Percentiles rank a stretch among this genome's conserved stretches.
Evolutionary conservation across 2,113 vertebrate species (phyloP).

Genomic region (Cavia porcellus): DNA sequence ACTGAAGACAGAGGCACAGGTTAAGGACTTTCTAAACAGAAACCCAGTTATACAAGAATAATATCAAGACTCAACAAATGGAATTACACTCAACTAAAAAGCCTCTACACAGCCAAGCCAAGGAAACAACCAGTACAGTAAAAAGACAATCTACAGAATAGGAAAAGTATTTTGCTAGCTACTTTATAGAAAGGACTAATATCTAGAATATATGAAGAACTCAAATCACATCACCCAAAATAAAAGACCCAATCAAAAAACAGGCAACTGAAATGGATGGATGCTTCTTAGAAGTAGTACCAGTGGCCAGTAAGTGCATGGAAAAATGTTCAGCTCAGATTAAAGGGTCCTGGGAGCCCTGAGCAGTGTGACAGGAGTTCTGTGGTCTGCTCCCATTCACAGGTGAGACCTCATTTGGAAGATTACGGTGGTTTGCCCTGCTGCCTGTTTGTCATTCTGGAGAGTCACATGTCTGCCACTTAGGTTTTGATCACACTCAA

Average conservation of each 20-base stretch:
- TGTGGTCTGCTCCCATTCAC: neutral
- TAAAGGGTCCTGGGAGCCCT: accelerated
- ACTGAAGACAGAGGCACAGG: neutral
- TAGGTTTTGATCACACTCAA: slow-evolving; percentile 36
- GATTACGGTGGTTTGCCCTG: neutral
- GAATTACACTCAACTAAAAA: neutral
- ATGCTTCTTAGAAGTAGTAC: neutral
- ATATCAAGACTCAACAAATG: neutral
- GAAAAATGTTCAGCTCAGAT: neutral
- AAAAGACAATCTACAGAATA: neutral
- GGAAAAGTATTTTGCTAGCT: neutral
- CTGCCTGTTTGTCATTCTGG: neutral
- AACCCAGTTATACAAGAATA: neutral
- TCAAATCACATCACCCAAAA: neutral
- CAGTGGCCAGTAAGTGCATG: neutral
- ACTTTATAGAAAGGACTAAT: neutral
- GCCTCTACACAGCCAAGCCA: neutral
- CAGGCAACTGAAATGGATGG: neutral
- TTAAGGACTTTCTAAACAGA: neutral
- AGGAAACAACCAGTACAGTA: neutral
- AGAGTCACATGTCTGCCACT: neutral
- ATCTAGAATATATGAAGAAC: neutral
- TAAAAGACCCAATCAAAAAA: neutral
- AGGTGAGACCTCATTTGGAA: neutral
- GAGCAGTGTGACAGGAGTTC: neutral